phyloP scores from a whole-genome alignment of 1,140 invertebrate genomes.

The Bemisia tabaci region DNA sequence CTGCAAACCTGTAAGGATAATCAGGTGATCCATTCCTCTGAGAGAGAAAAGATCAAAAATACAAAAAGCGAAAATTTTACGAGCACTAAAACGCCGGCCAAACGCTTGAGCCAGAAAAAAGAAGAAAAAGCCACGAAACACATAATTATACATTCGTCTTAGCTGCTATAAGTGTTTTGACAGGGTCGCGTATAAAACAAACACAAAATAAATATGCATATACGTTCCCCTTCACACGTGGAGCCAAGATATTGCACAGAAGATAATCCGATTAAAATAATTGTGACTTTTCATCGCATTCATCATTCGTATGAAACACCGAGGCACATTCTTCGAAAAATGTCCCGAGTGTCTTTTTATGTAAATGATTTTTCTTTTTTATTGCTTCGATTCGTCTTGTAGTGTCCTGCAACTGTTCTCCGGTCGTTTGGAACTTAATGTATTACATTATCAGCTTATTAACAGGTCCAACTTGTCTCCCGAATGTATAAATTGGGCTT shows the following conservation, averaged over 20 bases:
- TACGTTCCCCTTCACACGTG: background rate
- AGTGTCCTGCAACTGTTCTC: background rate
- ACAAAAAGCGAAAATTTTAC: background rate
- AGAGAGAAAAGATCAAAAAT: background rate
- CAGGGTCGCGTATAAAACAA: background rate
- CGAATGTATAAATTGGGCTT: background rate
- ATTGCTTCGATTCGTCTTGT: background rate
- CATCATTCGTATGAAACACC: background rate
- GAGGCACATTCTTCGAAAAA: background rate
- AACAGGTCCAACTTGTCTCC: background rate
- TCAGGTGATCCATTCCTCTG: too few species aligned
- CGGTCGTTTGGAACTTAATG: background rate
- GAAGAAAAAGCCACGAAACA: background rate
- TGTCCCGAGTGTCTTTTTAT: background rate
- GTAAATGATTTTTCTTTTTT: background rate
- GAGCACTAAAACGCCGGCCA: background rate
- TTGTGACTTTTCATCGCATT: background rate
- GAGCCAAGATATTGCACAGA: background rate
- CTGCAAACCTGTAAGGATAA: too few species aligned
- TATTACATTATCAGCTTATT: background rate
- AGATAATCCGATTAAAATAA: background rate
- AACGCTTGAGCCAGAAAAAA: background rate
- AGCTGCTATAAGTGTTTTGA: background rate
- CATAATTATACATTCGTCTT: background rate
- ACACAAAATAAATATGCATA: background rate